phyloP scores from a whole-genome alignment of 2,888 invertebrate genomes.

The Andrena hattorfiana region DNA sequence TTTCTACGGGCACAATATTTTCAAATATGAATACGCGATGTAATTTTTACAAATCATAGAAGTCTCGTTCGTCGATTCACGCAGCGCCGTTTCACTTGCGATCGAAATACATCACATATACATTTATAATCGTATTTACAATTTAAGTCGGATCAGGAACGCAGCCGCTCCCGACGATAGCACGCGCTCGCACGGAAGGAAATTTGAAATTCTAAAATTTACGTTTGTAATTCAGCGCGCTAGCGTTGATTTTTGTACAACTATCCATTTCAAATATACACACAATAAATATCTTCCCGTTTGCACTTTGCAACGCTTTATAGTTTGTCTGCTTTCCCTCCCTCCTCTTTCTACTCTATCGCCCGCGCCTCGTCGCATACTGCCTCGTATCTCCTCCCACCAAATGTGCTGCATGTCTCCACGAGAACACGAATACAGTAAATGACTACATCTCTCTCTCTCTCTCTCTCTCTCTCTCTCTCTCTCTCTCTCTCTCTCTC shows the following conservation, averaged over 20 bases:
- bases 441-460: conserved; percentile 24
- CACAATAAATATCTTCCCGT: conserved; percentile 35
- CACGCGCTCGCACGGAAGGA: background rate
- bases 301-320: conserved; percentile 33
- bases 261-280: conserved; percentile 14
- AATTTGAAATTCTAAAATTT: conserved; percentile 16
- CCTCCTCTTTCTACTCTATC: conserved; percentile 27
- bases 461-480: too few relatives aligned
- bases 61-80: conserved; percentile 6
- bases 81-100: background rate
- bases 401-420: background rate
- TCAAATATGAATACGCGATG: too few relatives aligned
- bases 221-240: background rate
- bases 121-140: conserved; percentile 47
- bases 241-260: conserved; percentile 33
- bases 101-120: conserved; percentile 34
- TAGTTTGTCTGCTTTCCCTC: conserved; percentile 6
- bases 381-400: background rate
- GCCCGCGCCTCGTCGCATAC: background rate
- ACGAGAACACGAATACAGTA: conserved; percentile 28
- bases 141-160: conserved; percentile 3
- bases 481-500: background rate
- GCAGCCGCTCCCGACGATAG: background rate
- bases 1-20: too few relatives aligned
- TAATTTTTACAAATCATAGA: too few relatives aligned